Evolutionary conservation across 2,888 invertebrate genomes (phyloP), one percentile per base, ranked within the genome.

Genomic region (Drosophila prostipennis): DNA sequence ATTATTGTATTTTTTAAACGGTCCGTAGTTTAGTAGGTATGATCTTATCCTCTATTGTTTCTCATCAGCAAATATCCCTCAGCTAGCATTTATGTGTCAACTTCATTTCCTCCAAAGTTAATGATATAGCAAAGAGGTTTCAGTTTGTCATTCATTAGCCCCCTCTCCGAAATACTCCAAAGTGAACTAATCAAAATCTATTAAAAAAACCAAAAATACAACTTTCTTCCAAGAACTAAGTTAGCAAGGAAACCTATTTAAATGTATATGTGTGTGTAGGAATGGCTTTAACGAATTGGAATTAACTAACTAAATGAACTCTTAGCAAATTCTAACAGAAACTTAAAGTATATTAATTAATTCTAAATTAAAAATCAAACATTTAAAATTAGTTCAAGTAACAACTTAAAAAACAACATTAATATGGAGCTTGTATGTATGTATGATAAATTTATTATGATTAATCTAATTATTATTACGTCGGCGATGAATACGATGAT

Each of bases 201-300:
- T 74, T 29, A 53, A 72, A 71, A 58, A 56, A 64, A 26, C 29
- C 55, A 67, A 67, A 65, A 78, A 52, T 65, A 68, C 69, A 77
- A 79, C 77, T 82, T 80, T 85, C 81, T 81, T 81, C 81, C 81
- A 80, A 78, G 74, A 85, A 82, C 74, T 80, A 82, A 80, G 79
- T 80, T 80, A 82, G 74, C 70, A 69, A 72, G 45, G 48, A 55
- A 59, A 42, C 69, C 72, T 82, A 82, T 72, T 79, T 86, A 81
- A 80, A 65, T 85, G 80, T 85, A 77, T 79, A 72, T 79, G 85
- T 61, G 77, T 78, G 75, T 76, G 83, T 85, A 82, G 81, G 80
- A 61, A 76, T 74, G 74, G 80, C 78, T 81, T 85, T 77, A 64
- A 79, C 70, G 61, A 42, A 65, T 81, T 75, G 64, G 79, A 79